A percentile compares a stretch with the other conserved stretches of the same genome.
Conservation (phyloP, 2,797 vertebrate species). For the Phoeniculus purpureus region DNA sequence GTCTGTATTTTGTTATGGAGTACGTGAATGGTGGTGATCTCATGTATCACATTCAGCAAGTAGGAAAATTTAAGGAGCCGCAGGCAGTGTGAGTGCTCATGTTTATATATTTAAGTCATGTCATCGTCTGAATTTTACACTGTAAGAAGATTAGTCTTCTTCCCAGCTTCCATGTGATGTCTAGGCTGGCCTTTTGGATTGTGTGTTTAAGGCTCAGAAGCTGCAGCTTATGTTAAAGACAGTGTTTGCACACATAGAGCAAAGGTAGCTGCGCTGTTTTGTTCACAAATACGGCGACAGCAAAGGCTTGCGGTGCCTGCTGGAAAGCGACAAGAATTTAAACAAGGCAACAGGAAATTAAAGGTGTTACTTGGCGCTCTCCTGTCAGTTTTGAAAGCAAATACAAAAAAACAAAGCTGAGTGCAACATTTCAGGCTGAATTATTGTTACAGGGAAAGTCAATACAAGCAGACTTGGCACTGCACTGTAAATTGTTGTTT, state of each 20-base stretch:
- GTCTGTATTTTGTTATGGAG: slow-evolving; percentile 97
- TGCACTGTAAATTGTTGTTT: neutral
- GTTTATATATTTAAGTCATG: neutral
- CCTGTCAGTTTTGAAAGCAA: neutral
- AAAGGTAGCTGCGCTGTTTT: neutral
- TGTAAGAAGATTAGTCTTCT: neutral
- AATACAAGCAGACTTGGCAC: neutral
- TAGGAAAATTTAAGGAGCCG: slow-evolving; percentile 95
- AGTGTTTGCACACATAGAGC: neutral
- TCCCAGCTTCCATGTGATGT: neutral
- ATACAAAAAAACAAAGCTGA: neutral
- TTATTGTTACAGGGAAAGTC: neutral
- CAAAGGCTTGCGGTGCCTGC: neutral
- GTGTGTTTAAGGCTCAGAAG: neutral
- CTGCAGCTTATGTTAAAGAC: neutral
- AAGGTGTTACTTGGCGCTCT: neutral
- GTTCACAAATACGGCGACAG: neutral
- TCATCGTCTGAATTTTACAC: neutral
- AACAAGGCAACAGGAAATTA: slow-evolving; percentile 34
- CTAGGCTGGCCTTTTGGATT: neutral
- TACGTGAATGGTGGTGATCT: slow-evolving; percentile 97
- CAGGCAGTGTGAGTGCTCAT: slow-evolving; percentile 92
- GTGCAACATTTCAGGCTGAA: neutral
- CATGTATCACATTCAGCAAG: slow-evolving; percentile 90
- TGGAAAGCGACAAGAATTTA: neutral